phyloP scores from a whole-genome alignment of 2,113 vertebrate species.

The Elanoides forficatus region DNA sequence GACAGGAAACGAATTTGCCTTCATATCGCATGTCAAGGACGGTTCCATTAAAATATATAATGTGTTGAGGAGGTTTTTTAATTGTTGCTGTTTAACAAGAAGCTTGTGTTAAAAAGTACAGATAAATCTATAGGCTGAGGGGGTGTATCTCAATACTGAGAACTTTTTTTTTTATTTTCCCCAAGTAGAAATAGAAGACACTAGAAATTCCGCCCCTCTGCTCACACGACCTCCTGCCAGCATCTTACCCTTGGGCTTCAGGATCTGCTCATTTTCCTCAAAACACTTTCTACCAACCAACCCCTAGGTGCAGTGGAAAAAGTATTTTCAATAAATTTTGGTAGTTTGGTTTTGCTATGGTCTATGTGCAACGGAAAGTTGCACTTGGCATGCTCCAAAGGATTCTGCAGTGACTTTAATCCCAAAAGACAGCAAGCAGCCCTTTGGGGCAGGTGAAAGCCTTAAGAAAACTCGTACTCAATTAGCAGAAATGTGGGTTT shows the following conservation, averaged over 20 bases:
- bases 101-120: constrained; percentile 3
- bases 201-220: neutral
- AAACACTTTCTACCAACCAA: neutral
- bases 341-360: neutral
- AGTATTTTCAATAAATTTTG: neutral
- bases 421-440: neutral
- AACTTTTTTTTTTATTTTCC: neutral
- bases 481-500: neutral
- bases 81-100: constrained; percentile 5
- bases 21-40: neutral
- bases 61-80: neutral
- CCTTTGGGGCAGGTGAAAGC: neutral
- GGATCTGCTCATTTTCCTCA: neutral
- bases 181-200: neutral
- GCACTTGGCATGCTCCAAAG: neutral
- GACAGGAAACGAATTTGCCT: constrained; percentile 46
- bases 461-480: neutral
- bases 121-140: neutral
- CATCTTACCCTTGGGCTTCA: neutral
- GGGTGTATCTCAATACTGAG: neutral
- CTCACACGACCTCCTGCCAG: neutral
- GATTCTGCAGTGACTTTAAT: neutral
- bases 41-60: neutral
- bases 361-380: neutral
- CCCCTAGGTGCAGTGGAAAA: neutral